Percentiles rank a stretch among this genome's conserved stretches.
Evolutionary conservation across 2,113 vertebrate genomes (phyloP).

Genomic region (Spea bombifrons): DNA sequence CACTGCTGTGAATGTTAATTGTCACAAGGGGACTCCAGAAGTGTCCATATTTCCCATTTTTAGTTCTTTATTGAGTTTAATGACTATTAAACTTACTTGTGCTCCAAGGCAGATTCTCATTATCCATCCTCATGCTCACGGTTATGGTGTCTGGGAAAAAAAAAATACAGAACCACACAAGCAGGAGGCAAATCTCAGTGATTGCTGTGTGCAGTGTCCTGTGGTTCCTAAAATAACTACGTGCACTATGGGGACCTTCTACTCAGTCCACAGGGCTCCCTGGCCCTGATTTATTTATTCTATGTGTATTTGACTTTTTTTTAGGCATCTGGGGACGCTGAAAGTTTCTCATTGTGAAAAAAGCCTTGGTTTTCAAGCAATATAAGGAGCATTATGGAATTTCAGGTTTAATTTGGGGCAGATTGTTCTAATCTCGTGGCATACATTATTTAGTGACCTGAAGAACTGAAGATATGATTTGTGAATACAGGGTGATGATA

Average conservation of each 20-base stretch:
- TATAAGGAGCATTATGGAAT: too few species aligned
- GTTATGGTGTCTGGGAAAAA: conserved; percentile 9
- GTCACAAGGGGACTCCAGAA: conserved; percentile 43
- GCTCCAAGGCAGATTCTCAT: conserved; percentile 44
- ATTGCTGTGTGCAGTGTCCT: conserved; percentile 7
- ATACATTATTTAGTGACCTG: too few species aligned
- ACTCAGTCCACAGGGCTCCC: not conserved
- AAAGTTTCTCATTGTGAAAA: too few species aligned
- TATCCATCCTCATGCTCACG: conserved; percentile 32
- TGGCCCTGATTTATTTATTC: not conserved
- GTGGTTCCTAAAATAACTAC: conserved; percentile 23
- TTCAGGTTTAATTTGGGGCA: too few species aligned
- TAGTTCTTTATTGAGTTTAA: conserved; percentile 41
- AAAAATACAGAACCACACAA: conserved; percentile 10
- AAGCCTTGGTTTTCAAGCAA: too few species aligned
- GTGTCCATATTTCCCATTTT: conserved; percentile 24
- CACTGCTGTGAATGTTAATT: conserved; percentile 48
- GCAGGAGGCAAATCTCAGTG: not conserved
- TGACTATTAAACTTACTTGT: conserved; percentile 40
- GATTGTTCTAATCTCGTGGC: too few species aligned
- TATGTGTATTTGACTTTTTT: not conserved
- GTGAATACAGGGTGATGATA: too few species aligned
- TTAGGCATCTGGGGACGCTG: too few species aligned
- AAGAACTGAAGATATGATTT: too few species aligned
- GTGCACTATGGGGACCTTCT: not conserved